Conservation (phyloP, 1,140 invertebrate genomes). For the Drosophila insularis region DNA sequence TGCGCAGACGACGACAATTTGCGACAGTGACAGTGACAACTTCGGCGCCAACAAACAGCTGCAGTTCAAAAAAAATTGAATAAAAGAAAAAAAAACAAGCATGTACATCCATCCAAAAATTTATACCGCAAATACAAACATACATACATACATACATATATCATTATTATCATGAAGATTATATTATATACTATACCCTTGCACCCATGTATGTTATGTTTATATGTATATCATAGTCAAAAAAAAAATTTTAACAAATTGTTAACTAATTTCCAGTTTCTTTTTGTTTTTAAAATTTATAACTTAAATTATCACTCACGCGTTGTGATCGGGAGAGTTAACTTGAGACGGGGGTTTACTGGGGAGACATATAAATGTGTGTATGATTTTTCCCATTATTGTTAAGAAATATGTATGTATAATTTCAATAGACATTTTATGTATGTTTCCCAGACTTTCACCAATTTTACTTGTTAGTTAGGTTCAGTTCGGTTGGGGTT, state of each 20-base stretch:
- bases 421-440: slow-evolving; percentile 60
- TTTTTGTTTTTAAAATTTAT: not conserved
- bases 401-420: slow-evolving; percentile 14
- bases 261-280: slow-evolving; percentile 4
- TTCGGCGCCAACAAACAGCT: slow-evolving; percentile 10
- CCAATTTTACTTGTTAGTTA: slow-evolving; percentile 26
- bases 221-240: not conserved
- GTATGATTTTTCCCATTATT: slow-evolving; percentile 16
- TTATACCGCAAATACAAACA: not conserved
- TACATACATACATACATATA: no score
- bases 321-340: no score
- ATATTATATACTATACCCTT: not conserved
- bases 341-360: no score
- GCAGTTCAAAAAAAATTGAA: not conserved
- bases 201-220: no score
- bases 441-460: slow-evolving; percentile 63
- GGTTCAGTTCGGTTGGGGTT: not conserved
- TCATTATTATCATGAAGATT: slow-evolving; percentile 1
- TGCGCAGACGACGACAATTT: slow-evolving; percentile 6
- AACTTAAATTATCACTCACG: not conserved
- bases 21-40: slow-evolving; percentile 9
- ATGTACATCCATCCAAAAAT: not conserved
- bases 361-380: not conserved
- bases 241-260: not conserved
- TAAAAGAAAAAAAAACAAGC: no score